Evolutionary conservation across 2,888 invertebrate genomes (phyloP).

Genomic region (Harpagoxenus sublaevis): DNA sequence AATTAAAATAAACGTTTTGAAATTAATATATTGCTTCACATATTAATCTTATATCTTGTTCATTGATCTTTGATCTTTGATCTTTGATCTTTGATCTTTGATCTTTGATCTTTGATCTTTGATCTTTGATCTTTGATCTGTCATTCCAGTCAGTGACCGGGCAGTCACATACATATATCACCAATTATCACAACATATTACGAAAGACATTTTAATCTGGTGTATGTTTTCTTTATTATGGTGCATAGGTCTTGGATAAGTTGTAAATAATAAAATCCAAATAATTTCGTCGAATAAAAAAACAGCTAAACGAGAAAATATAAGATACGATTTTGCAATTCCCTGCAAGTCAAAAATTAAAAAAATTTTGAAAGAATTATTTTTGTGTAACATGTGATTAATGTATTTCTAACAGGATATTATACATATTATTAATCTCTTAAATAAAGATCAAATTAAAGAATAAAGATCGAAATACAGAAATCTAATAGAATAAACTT

Average conservation of each 20-base stretch:
- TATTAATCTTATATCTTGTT: slow-evolving; percentile 1
- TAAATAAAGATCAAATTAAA: neutral
- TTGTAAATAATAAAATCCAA: neutral
- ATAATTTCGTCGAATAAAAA: neutral
- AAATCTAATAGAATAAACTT: neutral
- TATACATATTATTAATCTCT: neutral
- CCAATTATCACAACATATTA: neutral
- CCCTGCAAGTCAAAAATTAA: neutral
- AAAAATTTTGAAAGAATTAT: neutral
- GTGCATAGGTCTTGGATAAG: neutral
- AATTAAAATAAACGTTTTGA: neutral
- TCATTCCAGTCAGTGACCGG: neutral
- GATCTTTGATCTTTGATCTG: neutral
- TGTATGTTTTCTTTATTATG: neutral
- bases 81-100: neutral
- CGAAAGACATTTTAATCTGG: neutral
- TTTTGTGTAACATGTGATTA: neutral
- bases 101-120: neutral
- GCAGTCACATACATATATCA: neutral
- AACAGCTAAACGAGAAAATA: neutral
- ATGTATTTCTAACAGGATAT: neutral
- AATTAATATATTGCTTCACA: neutral
- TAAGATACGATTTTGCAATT: neutral
- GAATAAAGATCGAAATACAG: neutral
- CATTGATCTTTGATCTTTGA: neutral